Conservation (phyloP, 2,113 vertebrate species). For the Noturus placidus region DNA sequence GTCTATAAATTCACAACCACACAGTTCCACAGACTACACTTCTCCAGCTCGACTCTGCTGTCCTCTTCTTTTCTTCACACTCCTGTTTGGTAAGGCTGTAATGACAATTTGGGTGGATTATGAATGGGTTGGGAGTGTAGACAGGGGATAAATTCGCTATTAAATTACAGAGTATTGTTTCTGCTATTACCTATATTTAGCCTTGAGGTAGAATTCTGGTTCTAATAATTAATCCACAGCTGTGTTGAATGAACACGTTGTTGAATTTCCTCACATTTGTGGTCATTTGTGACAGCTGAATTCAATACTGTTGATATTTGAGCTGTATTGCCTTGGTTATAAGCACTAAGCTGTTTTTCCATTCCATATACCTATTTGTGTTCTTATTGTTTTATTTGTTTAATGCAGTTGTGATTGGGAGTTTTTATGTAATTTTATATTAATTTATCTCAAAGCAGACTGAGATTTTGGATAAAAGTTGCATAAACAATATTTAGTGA, state of each 20-base stretch:
- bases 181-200: background rate
- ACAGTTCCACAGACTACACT: background rate
- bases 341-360: background rate
- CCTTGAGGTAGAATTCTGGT: background rate
- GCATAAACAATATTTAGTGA: background rate
- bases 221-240: background rate
- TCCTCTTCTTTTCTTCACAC: background rate
- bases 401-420: background rate
- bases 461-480: background rate
- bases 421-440: background rate
- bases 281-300: background rate
- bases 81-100: constrained; percentile 8
- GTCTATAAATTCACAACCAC: constrained; percentile 18
- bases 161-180: background rate
- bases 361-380: background rate
- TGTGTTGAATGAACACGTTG: background rate
- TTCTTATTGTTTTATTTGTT: background rate
- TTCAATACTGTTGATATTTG: background rate
- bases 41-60: background rate
- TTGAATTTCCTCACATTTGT: background rate
- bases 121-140: background rate
- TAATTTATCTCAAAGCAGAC: background rate
- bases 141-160: background rate
- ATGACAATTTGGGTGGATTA: background rate
- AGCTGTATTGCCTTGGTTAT: background rate